Evolutionary conservation across 2,888 invertebrate species (phyloP).

Genomic region (Tachystola acroxantha): DNA sequence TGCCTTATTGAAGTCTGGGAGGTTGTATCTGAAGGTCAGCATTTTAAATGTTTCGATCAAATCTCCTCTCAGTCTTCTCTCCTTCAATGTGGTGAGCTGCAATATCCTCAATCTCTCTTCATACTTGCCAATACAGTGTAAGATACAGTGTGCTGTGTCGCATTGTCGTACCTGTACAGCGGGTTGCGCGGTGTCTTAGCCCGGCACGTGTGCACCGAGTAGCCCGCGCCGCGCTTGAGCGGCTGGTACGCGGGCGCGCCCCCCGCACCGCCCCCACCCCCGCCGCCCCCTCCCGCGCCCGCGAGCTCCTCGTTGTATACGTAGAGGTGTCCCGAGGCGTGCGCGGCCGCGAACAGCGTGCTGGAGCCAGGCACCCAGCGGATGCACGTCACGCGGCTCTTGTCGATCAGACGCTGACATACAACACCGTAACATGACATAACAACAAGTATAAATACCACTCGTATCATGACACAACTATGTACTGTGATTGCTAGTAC

Average conservation of each 20-base stretch:
- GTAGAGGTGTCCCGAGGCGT: slow-evolving; percentile 97
- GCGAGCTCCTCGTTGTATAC: slow-evolving; percentile 97
- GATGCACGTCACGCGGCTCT: slow-evolving; percentile 96
- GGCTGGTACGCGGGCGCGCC: slow-evolving; percentile 94
- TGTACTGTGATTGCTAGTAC: no score
- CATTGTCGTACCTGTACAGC: slow-evolving; percentile 78
- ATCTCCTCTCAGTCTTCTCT: no score
- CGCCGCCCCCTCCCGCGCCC: slow-evolving; percentile 82
- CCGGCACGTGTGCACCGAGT: slow-evolving; percentile 96
- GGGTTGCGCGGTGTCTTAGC: slow-evolving; percentile 98
- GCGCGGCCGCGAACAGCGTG: slow-evolving; percentile 95
- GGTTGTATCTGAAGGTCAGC: no score
- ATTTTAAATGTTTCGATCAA: no score
- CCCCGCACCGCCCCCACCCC: not conserved
- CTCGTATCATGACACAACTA: no score
- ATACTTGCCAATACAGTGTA: no score
- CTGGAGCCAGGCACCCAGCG: slow-evolving; percentile 98
- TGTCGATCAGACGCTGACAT: slow-evolving; percentile 93
- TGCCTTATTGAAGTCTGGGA: no score
- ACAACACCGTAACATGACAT: not conserved
- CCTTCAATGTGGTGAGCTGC: no score
- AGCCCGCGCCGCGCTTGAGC: slow-evolving; percentile 96
- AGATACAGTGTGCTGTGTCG: no score
- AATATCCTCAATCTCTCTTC: no score
- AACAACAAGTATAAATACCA: no score